Evolutionary conservation across 1,140 invertebrate species (phyloP), one percentile per base, ranked within the genome.

Genomic region (Cotesia glomerata): DNA sequence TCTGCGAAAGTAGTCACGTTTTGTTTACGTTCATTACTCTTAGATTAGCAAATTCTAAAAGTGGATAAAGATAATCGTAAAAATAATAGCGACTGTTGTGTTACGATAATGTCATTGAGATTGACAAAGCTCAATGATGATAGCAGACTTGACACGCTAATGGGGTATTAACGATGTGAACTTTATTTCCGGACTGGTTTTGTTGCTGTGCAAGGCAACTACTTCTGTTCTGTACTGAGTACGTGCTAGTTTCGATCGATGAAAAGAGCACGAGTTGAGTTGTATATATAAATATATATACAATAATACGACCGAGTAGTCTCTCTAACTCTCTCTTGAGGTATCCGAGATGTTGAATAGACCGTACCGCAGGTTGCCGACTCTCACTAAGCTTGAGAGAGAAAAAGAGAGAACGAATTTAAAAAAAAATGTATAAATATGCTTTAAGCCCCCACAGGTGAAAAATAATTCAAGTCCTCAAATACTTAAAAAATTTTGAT

Each of bases 171-270:
- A 69, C 56, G 67, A 59, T 54, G 67, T 61, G 67, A 45, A 61
- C 67, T 69, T 69, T 69, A 69, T 69, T 69, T 69, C 67, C 67
- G 67, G 26, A 69, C 34, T 59, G 18, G 67, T 69, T 69, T 54
- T 54, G 35, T 54, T 69, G 67, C 67, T 54, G 32, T 36, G 32
- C n/a, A 45, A 59, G 35, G 56, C 67, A 59, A 35, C 35, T 59
- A 32, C 14, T 34, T 35, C 39, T 34, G 67, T 54, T 49, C 45
- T 45, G 39, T 45, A 45, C 39, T 45, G 7, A 45, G 39, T 45
- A 45, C 39, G 39, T 45, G 39, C 65, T 45, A 52, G 65, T 69
- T 58, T 69, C 66, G 66, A 69, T 69, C 66, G 66, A 69, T 69
- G 26, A 36, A 69, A 39, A 56, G 66, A 69, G 66, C 16, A 26